phyloP scores from a whole-genome alignment of 2,113 vertebrate genomes.

The Nettapus auritus region DNA sequence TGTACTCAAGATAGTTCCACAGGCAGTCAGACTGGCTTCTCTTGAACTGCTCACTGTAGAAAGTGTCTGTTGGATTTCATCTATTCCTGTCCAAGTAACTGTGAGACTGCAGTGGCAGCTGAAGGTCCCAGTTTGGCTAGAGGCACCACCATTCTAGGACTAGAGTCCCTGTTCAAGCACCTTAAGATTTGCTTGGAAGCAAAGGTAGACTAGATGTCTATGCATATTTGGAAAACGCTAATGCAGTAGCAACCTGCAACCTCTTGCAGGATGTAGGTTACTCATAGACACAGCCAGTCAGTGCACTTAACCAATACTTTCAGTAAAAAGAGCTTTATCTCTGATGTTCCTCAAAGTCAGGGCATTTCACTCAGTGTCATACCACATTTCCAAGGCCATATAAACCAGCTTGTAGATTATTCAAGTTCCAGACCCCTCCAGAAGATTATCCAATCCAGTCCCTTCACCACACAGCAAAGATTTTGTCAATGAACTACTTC shows the following conservation, averaged over 20 bases:
- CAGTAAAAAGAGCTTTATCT: not conserved
- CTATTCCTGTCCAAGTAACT: not conserved
- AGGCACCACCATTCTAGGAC: not conserved
- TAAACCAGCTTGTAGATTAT: not conserved
- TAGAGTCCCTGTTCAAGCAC: not conserved
- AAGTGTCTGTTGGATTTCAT: not conserved
- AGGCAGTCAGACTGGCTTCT: not conserved
- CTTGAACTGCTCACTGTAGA: not conserved
- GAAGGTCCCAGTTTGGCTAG: not conserved
- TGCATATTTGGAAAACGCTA: not conserved
- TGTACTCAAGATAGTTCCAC: not conserved
- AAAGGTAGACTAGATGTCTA: not conserved
- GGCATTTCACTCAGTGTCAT: not conserved
- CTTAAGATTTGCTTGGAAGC: not conserved
- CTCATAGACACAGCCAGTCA: rapidly evolving
- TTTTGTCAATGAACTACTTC: not conserved
- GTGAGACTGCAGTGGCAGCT: not conserved
- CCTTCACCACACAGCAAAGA: not conserved
- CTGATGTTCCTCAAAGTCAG: not conserved
- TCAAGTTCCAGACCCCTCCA: not conserved
- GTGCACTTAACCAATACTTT: not conserved
- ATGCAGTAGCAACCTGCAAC: too few species aligned
- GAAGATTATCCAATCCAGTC: not conserved
- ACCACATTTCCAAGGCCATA: not conserved
- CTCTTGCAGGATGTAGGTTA: not conserved